A percentile compares a stretch with the other conserved stretches of the same genome.
phyloP scores from a whole-genome alignment of 2,113 vertebrate genomes.

The Syngnathoides biaculeatus region DNA sequence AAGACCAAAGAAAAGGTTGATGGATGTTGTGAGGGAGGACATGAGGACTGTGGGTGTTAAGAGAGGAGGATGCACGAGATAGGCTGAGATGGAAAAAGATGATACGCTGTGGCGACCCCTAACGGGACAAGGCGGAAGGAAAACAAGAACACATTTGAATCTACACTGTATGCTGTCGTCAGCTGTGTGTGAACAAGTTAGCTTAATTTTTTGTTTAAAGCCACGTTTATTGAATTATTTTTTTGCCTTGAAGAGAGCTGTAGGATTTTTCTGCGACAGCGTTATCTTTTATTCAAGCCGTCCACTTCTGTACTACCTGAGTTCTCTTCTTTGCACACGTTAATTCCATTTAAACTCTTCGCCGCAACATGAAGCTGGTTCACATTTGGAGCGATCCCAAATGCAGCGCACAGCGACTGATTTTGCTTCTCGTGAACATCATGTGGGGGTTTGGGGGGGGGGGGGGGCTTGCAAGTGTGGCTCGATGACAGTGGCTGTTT shows the following conservation, averaged over 20 bases:
- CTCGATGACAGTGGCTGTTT: not conserved
- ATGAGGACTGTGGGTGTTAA: no score
- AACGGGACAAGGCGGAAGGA: no score
- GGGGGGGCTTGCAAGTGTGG: conserved; percentile 35
- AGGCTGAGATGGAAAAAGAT: no score
- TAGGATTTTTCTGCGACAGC: not conserved
- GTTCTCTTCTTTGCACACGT: not conserved
- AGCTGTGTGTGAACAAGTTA: conserved; percentile 1
- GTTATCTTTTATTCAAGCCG: not conserved
- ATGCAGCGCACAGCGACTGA: conserved; percentile 20
- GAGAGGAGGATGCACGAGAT: no score
- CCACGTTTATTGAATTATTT: not conserved
- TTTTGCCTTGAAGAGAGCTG: not conserved
- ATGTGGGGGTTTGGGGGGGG: conserved; percentile 13
- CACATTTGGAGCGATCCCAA: conserved; percentile 29
- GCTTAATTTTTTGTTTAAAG: not conserved
- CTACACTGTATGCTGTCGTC: not conserved
- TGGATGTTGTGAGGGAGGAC: no score
- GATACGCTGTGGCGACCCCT: no score
- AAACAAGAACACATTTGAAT: no score
- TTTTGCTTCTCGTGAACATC: conserved; percentile 27
- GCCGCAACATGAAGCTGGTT: not conserved
- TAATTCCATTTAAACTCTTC: conserved; percentile 1
- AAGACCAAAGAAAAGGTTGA: no score
- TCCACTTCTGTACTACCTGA: not conserved